Conservation (phyloP, 2,888 invertebrate genomes). For the Crioceris asparagi region DNA sequence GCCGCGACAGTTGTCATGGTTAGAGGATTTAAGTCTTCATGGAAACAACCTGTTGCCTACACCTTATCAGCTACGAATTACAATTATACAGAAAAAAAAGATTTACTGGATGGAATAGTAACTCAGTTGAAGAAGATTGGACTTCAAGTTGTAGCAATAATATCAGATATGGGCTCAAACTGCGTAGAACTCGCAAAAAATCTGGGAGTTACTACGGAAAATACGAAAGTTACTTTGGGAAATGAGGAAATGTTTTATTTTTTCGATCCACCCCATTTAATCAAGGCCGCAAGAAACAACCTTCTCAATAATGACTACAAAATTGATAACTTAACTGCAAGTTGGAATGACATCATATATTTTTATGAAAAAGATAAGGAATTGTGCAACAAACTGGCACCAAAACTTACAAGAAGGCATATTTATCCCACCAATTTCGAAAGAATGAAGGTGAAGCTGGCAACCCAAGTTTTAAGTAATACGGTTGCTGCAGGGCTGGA, state of each 20-base stretch:
- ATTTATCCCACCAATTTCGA: constrained; percentile 12
- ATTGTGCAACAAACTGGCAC: constrained; percentile 5
- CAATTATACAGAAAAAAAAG: constrained; percentile 7
- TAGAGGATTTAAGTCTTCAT: constrained; percentile 6
- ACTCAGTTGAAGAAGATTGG: constrained; percentile 4
- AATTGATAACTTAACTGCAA: constrained; percentile 2
- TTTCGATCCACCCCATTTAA: constrained; percentile 10
- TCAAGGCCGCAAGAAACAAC: constrained; percentile 8
- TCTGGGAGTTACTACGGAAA: constrained; percentile 4
- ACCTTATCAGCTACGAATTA: constrained; percentile 9
- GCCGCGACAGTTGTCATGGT: constrained; percentile 11
- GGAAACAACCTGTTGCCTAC: constrained; percentile 9
- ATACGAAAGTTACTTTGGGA: constrained; percentile 6
- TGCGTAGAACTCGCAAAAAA: constrained; percentile 5
- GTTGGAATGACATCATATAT: constrained; percentile 3
- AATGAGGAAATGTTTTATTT: constrained; percentile 6
- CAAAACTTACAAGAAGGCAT: constrained; percentile 10
- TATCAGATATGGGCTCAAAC: constrained; percentile 11
- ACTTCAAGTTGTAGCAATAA: constrained; percentile 1
- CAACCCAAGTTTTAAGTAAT: constrained; percentile 17
- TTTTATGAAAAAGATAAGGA: constrained; percentile 9
- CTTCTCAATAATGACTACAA: constrained; percentile 8
- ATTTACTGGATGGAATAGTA: constrained; percentile 3
- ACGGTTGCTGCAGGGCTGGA: constrained; percentile 18
- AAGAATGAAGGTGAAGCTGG: constrained; percentile 19